Percentiles rank a stretch among this genome's conserved stretches.
Conservation (phyloP, 1,140 invertebrate genomes). For the Aphis gossypii region DNA sequence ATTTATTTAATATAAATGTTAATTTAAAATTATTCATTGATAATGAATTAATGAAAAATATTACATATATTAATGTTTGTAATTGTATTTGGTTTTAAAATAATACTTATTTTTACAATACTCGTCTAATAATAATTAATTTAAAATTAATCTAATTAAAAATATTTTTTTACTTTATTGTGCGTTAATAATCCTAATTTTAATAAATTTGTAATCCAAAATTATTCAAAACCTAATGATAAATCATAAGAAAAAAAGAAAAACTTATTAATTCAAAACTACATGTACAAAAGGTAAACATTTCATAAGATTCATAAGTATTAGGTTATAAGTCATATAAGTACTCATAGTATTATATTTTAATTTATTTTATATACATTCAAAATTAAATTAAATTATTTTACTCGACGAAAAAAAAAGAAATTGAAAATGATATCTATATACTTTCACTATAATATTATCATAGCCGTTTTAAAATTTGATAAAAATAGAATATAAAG, state of each 20-base stretch:
- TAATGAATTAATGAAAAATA: neutral
- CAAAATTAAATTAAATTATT: neutral
- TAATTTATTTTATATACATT: neutral
- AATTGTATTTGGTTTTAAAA: neutral
- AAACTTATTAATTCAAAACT: neutral
- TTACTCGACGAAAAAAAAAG: neutral
- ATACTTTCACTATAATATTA: neutral
- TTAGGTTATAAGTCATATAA: neutral
- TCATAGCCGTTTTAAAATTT: neutral
- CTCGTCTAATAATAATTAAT: neutral
- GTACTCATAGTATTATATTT: neutral
- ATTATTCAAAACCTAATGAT: neutral
- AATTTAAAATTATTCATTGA: neutral
- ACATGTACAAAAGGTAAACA: neutral
- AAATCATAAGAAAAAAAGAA: neutral
- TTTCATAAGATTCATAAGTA: neutral
- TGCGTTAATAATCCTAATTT: too few relatives aligned
- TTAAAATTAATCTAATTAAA: neutral
- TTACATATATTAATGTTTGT: neutral
- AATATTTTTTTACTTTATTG: neutral
- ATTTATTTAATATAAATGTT: conserved; percentile 10
- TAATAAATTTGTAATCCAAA: neutral
- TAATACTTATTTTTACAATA: neutral
- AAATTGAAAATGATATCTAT: neutral
- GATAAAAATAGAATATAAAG: neutral